A percentile compares a stretch with the other conserved stretches of the same genome.
These are phyloP conservation scores for Drosophila tanythrix DNA, from an alignment of 2,888 invertebrate species.

Conservation along the genomic window DNA sequence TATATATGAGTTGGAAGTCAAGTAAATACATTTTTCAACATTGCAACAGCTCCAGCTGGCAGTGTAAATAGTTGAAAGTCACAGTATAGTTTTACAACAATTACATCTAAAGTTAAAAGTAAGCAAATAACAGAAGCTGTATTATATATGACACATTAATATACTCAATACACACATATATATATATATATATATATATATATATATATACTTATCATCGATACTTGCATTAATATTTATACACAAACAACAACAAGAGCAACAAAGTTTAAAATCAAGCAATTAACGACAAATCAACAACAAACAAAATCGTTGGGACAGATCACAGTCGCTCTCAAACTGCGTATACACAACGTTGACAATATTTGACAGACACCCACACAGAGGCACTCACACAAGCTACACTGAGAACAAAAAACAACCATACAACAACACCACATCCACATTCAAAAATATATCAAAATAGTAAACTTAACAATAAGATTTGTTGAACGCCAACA, in stretches of 20 bases:
- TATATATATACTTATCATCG: slow-evolving; percentile 45
- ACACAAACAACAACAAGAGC: slow-evolving; percentile 45
- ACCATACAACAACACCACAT: slow-evolving; percentile 11
- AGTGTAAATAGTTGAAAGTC: slow-evolving; percentile 55
- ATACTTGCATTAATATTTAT: slow-evolving; percentile 30
- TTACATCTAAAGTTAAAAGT: slow-evolving; percentile 20
- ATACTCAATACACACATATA: slow-evolving; percentile 24
- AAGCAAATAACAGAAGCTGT: slow-evolving; percentile 65
- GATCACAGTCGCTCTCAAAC: slow-evolving; percentile 37
- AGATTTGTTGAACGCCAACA: slow-evolving; percentile 61
- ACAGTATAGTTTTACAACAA: background rate
- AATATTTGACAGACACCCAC: slow-evolving; percentile 53
- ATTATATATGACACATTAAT: slow-evolving; percentile 57
- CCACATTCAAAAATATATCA: slow-evolving; percentile 12
- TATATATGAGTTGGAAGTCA: slow-evolving; percentile 51
- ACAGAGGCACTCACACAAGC: slow-evolving; percentile 14
- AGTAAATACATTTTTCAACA: slow-evolving; percentile 21
- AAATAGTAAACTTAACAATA: slow-evolving; percentile 34
- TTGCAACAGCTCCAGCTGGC: slow-evolving; percentile 7
- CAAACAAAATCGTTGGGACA: slow-evolving; percentile 35
- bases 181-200: slow-evolving; percentile 17
- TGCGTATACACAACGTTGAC: slow-evolving; percentile 57
- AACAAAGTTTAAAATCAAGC: slow-evolving; percentile 54
- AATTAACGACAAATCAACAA: slow-evolving; percentile 78
- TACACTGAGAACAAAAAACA: slow-evolving; percentile 22